Evolutionary conservation across 1,140 invertebrate species (phyloP), one percentile per base, ranked within the genome.

Genomic region (Drosophila orosa): DNA sequence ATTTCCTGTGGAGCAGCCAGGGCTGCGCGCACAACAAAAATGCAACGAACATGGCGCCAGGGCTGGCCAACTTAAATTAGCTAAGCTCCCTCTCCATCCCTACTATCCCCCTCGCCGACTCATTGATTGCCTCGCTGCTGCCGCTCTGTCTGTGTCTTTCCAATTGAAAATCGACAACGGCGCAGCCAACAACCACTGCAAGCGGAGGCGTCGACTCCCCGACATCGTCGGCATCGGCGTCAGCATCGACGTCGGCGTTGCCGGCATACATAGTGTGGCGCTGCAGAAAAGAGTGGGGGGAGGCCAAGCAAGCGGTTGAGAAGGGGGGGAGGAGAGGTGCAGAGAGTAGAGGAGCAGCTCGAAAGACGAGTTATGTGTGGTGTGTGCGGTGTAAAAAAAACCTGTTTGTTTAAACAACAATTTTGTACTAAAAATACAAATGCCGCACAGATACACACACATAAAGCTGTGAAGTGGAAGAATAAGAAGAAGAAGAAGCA

Each of bases 351-450:
- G 61, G 39, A 69, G 67, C 73, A 69, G 67, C 73, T 52, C 73
- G 83, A 87, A 76, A 79, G 83, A 86, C 83, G 83, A 86, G 83
- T 86, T 87, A 86, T 86, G 85, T 84, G 73, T 81, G 77, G 83
- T 80, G 50, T 54, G 50, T 82, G 83, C 83, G 80, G 83, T 86
- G 84, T 87, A 86, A 86, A 86, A 76, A 84, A 86, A 86, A 86
- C 83, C 83, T 86, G 83, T 86, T 86, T 86, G 83, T 86, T 86
- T 86, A 86, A 86, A 86, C 83, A 86, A 86, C 83, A 86, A 87
- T 86, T 85, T 86, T 86, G 84, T 83, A 86, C 83, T 82, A 86
- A 86, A 86, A 86, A 86, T 86, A 86, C 79, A 87, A 79, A 77
- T 78, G 75, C 71, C 69, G 39, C 83, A 65, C 65, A 63, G 48